Base-by-base conservation (phyloP, 2,797 vertebrate genomes). In the Podarcis siculus region DNA sequence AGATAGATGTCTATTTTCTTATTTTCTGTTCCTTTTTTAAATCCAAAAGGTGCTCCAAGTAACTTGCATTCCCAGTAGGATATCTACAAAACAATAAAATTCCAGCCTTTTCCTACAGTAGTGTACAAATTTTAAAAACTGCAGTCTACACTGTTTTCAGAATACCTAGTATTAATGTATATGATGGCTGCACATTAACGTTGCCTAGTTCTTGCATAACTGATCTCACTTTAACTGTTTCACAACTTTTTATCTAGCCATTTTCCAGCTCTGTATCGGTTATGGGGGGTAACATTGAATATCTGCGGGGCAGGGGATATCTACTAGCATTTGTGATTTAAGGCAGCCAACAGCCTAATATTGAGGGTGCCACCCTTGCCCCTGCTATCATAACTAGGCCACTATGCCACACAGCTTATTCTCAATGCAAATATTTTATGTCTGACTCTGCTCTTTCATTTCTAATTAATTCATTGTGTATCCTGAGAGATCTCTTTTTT, bases 11-110 rank as follows among this genome's bases (percentile, higher is more conserved):
- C 92, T 86, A 83, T 94, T 94, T 94, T 91, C 93, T 95, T 93
- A 94, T 96, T 95, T 94, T 93, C 73, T 92, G 91, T 93, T 91
- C 93, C 93, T 92, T 90, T 94, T 88, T 93, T 91, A 95, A 81
- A 88, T 91, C 89, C 91, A 80, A 94, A 94, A 89, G 85, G 94
- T 95, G 94, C 94, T 96, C 94, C 89, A 89, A 94, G 86, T 90
- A 94, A 91, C 91, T 94, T 92, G 55, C 95, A 82, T 95, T 95
- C 91, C 85, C 88, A 6, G 7, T 32, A 75, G 93, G 89, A 86
- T 89, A 80, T 58, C 92, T 95, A 45, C 49, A 4, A 73, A 89
- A 55, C 30, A 91, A 88, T 85, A 88, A 86, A 67, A 90, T 92
- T 94, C 89, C 85, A 72, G 84, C 72, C 0, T 0, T 91, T 94